Evolutionary conservation across 2,888 invertebrate species (phyloP).

Genomic region (Spodoptera picta): DNA sequence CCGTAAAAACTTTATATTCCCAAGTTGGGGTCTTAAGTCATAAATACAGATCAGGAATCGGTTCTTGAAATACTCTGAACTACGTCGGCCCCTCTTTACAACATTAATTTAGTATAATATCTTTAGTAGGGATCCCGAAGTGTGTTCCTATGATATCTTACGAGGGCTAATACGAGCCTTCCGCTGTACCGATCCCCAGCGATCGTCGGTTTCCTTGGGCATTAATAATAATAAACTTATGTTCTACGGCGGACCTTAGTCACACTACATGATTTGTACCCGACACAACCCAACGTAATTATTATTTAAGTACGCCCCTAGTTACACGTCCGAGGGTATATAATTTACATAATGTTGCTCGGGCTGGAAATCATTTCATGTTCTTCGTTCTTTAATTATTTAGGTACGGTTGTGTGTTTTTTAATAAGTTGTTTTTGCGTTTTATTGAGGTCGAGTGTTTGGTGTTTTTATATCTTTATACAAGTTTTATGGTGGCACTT

Average conservation of each 20-base stretch:
- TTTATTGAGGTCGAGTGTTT: conserved; percentile 45
- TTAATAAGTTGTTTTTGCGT: conserved; percentile 56
- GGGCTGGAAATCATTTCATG: conserved; percentile 57
- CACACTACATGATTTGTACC: conserved; percentile 60
- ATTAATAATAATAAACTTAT: conserved; percentile 65
- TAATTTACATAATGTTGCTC: conserved; percentile 60
- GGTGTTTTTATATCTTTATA: conserved; percentile 48
- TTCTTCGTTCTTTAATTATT: conserved; percentile 60
- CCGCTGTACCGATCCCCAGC: conserved; percentile 54
- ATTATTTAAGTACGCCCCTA: conserved; percentile 60
- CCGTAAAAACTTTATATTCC: conserved; percentile 46
- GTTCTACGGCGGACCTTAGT: conserved; percentile 53
- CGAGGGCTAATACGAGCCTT: conserved; percentile 48
- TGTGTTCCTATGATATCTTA: conserved; percentile 55
- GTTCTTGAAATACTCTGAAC: conserved; percentile 46
- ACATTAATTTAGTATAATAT: conserved; percentile 59
- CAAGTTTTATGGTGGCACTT: conserved; percentile 41
- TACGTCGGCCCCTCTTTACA: conserved; percentile 50
- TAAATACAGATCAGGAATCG: conserved; percentile 60
- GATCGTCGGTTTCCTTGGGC: conserved; percentile 54
- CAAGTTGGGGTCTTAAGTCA: conserved; percentile 53
- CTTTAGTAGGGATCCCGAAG: conserved; percentile 29
- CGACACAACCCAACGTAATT: conserved; percentile 56
- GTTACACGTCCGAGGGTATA: conserved; percentile 51
- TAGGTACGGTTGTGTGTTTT: conserved; percentile 45